These are phyloP conservation scores for Streptopelia turtur DNA, from an alignment of 2,797 vertebrate species.

Conservation along the genomic window DNA sequence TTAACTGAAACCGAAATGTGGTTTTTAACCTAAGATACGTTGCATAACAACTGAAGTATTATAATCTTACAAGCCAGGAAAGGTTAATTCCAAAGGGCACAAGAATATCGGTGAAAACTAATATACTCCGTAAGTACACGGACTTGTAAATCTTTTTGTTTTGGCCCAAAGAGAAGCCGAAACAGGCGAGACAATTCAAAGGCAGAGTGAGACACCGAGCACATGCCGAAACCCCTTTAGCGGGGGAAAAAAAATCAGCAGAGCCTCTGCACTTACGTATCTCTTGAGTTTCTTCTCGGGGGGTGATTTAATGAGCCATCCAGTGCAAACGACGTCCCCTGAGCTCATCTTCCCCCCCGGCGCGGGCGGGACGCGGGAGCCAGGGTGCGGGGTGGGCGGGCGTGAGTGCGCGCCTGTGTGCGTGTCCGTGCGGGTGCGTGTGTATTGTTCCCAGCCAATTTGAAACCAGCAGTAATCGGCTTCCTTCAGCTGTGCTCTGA, in stretches of 20 bases:
- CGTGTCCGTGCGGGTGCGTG: background rate
- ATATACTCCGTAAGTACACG: background rate
- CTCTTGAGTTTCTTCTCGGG: conserved; percentile 97
- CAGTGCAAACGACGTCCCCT: conserved; percentile 92
- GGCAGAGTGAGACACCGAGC: background rate
- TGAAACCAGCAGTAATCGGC: conserved; percentile 54
- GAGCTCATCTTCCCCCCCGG: conserved; percentile 87
- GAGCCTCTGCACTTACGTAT: conserved; percentile 90
- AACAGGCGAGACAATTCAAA: background rate
- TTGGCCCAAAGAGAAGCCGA: conserved; percentile 12
- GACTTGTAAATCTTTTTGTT: conserved; percentile 33
- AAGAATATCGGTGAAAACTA: background rate
- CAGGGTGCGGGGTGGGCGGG: conserved; percentile 51
- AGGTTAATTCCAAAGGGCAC: conserved; percentile 20
- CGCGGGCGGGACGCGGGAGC: conserved; percentile 48
- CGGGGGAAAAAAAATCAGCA: background rate
- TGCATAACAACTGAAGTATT: conserved; percentile 52
- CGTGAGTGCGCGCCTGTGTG: background rate
- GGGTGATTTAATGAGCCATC: conserved; percentile 98
- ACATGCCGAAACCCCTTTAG: background rate
- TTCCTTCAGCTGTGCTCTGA: conserved; percentile 69
- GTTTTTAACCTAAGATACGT: conserved; percentile 12
- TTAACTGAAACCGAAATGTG: conserved; percentile 62
- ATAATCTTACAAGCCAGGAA: background rate
- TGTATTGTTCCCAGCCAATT: conserved; percentile 35